A percentile compares a stretch with the other conserved stretches of the same genome.
Conservation (phyloP, 2,113 vertebrate species). For the Macrotis lagotis region DNA sequence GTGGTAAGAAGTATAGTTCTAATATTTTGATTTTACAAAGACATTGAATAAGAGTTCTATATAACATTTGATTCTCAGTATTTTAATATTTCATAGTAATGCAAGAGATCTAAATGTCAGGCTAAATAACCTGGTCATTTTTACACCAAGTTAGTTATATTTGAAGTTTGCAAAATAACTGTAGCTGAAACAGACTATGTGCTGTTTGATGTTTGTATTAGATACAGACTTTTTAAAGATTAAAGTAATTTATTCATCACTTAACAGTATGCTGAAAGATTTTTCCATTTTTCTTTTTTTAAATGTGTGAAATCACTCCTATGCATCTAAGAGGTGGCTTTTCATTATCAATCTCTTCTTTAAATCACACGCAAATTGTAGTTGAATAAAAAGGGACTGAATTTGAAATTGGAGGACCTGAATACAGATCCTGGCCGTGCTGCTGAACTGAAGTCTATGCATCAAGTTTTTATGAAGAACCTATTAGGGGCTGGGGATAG, state of each 20-base stretch:
- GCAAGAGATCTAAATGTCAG: not conserved
- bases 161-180: constrained; percentile 60
- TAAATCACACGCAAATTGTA: constrained; percentile 21
- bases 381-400: not conserved
- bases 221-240: constrained; percentile 56
- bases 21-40: constrained; percentile 46
- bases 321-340: not conserved
- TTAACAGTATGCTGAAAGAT: constrained; percentile 33
- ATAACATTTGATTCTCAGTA: constrained; percentile 61
- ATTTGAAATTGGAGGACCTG: not conserved
- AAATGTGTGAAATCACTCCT: not conserved
- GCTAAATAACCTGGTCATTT: not conserved
- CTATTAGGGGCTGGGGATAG: not conserved
- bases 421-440: not conserved
- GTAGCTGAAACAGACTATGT: constrained; percentile 46
- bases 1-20: constrained; percentile 62
- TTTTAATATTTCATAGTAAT: constrained; percentile 32
- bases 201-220: constrained; percentile 63
- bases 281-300: constrained; percentile 38
- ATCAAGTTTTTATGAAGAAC: not conserved
- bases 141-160: constrained; percentile 43
- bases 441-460: not conserved
- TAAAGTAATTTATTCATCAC: constrained; percentile 60
- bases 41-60: constrained; percentile 42
- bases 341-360: constrained; percentile 32